Evolutionary conservation across 2,113 vertebrate genomes (phyloP).

Genomic region (Caloenas nicobarica): DNA sequence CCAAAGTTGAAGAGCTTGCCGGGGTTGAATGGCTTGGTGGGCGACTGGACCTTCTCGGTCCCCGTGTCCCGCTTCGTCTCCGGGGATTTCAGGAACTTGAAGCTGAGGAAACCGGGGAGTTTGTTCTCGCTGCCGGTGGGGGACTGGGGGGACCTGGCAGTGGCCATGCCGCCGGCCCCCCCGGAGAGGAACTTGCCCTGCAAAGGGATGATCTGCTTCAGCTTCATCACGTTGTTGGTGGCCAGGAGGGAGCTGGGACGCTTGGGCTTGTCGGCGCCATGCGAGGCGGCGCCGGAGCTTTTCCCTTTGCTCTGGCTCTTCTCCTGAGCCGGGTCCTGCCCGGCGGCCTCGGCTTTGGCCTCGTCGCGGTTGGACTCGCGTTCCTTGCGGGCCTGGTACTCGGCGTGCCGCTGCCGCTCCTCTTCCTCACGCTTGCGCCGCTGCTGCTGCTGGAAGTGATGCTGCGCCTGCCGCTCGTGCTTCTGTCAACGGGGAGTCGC

Average conservation of each 20-base stretch:
- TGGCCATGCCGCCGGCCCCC: background rate
- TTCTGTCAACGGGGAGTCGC: constrained; percentile 72
- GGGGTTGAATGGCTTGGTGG: constrained; percentile 93
- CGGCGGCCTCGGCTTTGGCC: constrained; percentile 73
- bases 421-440: constrained; percentile 92
- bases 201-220: constrained; percentile 96
- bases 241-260: constrained; percentile 91
- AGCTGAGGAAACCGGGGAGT: constrained; percentile 92
- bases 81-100: constrained; percentile 94
- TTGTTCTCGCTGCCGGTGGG: constrained; percentile 89
- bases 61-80: constrained; percentile 84
- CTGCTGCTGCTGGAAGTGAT: constrained; percentile 96
- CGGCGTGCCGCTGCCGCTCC: constrained; percentile 91
- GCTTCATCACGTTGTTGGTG: constrained; percentile 96
- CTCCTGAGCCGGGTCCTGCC: constrained; percentile 80
- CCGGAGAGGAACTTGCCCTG: constrained; percentile 91
- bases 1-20: constrained; percentile 89
- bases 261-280: constrained; percentile 86
- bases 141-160: constrained; percentile 85
- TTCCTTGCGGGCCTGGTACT: constrained; percentile 88
- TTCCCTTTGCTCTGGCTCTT: constrained; percentile 82
- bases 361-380: constrained; percentile 80
- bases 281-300: constrained; percentile 52
- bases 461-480: constrained; percentile 96
- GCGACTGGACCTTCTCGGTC: constrained; percentile 90